A percentile compares a stretch with the other conserved stretches of the same genome.
Evolutionary conservation across 2,888 invertebrate genomes (phyloP).

Genomic region (Chalcosyrphus nemorum): DNA sequence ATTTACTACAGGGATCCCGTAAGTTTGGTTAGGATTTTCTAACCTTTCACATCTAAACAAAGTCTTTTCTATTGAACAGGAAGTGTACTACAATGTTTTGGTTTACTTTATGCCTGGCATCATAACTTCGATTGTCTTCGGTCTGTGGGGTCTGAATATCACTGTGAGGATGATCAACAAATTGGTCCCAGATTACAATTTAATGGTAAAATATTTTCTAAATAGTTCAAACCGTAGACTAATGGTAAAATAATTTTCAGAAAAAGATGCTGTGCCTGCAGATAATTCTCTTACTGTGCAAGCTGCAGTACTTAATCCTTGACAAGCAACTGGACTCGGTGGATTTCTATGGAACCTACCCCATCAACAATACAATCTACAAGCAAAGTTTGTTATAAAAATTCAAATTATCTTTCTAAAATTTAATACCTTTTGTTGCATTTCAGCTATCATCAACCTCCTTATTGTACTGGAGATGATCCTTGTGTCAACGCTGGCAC

Average conservation of each 20-base stretch:
- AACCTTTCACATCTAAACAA: too few relatives aligned
- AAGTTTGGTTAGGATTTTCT: too few relatives aligned
- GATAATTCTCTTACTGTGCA: slow-evolving; percentile 79
- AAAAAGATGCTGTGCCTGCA: slow-evolving; percentile 80
- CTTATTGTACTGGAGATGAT: slow-evolving; percentile 80
- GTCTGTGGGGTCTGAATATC: slow-evolving; percentile 80
- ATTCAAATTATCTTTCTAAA: neutral
- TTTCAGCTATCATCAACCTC: slow-evolving; percentile 79
- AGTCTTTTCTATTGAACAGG: slow-evolving; percentile 74
- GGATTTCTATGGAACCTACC: slow-evolving; percentile 78
- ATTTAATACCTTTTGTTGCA: neutral
- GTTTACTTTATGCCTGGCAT: slow-evolving; percentile 81
- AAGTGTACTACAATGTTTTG: slow-evolving; percentile 76
- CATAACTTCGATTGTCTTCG: slow-evolving; percentile 78
- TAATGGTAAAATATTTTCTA: slow-evolving; percentile 74
- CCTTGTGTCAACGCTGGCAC: slow-evolving; percentile 79
- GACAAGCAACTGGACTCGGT: slow-evolving; percentile 77
- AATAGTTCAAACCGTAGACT: too few relatives aligned
- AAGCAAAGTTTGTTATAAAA: slow-evolving; percentile 78
- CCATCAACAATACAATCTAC: slow-evolving; percentile 80
- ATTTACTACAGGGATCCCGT: slow-evolving; percentile 77
- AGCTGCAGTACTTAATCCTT: slow-evolving; percentile 79
- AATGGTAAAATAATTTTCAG: too few relatives aligned
- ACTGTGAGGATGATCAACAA: slow-evolving; percentile 78
- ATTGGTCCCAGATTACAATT: slow-evolving; percentile 77